Evolutionary conservation across 2,888 invertebrate species (phyloP), one percentile per base, ranked within the genome.

Genomic region (Sericinus montela): DNA sequence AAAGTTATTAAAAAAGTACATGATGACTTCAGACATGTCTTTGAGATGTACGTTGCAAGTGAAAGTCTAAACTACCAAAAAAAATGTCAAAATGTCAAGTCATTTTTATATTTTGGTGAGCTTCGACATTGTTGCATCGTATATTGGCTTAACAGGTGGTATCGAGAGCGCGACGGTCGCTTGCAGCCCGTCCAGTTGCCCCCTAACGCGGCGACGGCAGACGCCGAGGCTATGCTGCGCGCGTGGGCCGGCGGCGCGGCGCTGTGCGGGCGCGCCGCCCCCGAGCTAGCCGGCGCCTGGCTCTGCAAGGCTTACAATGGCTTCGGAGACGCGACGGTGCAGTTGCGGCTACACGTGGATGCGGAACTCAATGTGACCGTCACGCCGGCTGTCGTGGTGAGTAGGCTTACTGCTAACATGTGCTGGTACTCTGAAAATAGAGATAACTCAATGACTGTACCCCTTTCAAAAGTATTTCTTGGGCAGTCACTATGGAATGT

Each of bases 231-330:
- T 28, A 80, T 85, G 45, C 51, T 56, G 36, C 94, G 94, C 89
- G 79, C 89, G 58, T 94, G 94, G 94, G 72, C 92, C 66, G 90
- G 91, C 38, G 94, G 94, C 30, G 88, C 91, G 53, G 94, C 94
- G 80, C 89, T 91, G 56, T 94, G 94, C 75, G 86, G 91, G 53
- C 90, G 90, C 61, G 93, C 92, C 63, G 79, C 87, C 3, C 91
- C 91, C 3, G 75, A 86, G 43, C 91, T 91, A 63, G 88, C 89
- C 19, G 94, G 94, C 29, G 84, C 91, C 40, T 94, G 94, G 89
- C 90, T 92, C 45, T 94, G 94, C 77, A 91, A 91, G 60, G 93
- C 92, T 7, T 91, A 90, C 68, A 94, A 93, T 77, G 87, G 89
- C 57, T 90, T 91, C 60, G 94, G 94, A 3, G 92, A 92, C 67